Percentiles rank a stretch among this genome's conserved stretches.
Conservation (phyloP, 2,113 vertebrate genomes). For the Erythrocebus patas region DNA sequence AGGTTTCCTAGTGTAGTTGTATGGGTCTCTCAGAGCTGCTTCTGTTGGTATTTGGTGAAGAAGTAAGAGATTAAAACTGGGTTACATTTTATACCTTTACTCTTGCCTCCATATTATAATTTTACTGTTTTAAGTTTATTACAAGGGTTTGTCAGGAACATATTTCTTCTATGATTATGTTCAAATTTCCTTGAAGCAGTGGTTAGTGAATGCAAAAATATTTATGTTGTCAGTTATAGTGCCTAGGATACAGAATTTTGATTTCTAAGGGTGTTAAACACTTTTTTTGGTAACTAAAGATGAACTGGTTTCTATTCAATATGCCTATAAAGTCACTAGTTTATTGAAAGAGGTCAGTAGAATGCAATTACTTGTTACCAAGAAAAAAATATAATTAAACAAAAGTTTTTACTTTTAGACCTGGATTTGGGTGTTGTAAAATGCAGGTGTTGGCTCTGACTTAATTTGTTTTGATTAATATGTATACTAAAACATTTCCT, state of each 20-base stretch:
- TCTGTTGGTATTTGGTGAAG: background rate
- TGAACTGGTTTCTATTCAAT: background rate
- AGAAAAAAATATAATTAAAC: conserved; percentile 2
- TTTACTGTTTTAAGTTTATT: background rate
- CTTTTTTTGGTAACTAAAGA: conserved; percentile 23
- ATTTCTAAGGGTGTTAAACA: conserved; percentile 6
- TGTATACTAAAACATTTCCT: background rate
- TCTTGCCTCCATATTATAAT: background rate
- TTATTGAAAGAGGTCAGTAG: conserved; percentile 21
- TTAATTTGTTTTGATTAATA: conserved; percentile 30
- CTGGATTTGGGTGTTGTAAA: background rate
- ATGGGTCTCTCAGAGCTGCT: background rate
- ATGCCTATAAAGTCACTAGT: background rate
- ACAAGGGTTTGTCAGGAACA: background rate
- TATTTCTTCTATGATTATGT: background rate
- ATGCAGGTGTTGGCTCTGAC: background rate
- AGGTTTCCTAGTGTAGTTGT: background rate
- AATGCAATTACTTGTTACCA: conserved; percentile 18
- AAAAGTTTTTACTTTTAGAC: conserved; percentile 6
- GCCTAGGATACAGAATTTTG: conserved; percentile 33
- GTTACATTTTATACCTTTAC: background rate
- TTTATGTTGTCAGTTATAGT: background rate
- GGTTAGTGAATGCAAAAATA: background rate
- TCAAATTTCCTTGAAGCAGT: background rate
- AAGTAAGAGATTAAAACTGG: background rate